Evolutionary conservation across 1,140 invertebrate genomes (phyloP).

Genomic region (Drosophila sechellia): DNA sequence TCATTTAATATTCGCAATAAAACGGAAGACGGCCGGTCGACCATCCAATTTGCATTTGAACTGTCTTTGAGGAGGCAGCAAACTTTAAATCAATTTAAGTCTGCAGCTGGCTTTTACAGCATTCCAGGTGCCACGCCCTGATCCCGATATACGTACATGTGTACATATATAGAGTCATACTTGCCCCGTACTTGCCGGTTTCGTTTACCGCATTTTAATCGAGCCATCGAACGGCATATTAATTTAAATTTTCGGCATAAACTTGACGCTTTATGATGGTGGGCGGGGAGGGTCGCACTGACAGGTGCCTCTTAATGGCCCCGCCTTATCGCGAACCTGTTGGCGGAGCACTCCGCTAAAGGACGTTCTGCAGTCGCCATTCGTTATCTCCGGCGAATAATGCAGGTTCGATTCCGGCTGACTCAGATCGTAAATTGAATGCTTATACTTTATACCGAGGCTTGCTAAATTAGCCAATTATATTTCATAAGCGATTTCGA

Average conservation of each 20-base stretch:
- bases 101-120: conserved; percentile 28
- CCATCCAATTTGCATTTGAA: conserved; percentile 69
- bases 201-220: conserved; percentile 52
- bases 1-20: conserved; percentile 82
- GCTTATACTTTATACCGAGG: conserved; percentile 37
- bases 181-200: conserved; percentile 7
- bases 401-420: conserved; percentile 28
- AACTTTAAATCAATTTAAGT: conserved; percentile 74
- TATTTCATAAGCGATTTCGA: conserved; percentile 56
- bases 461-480: conserved; percentile 60
- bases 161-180: not conserved
- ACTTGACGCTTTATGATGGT: conserved; percentile 56
- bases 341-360: conserved; percentile 50
- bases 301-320: conserved; percentile 54
- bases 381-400: conserved; percentile 35
- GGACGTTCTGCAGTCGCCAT: conserved; percentile 37
- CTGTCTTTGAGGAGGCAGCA: conserved; percentile 12
- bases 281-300: not conserved
- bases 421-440: conserved; percentile 56
- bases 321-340: conserved; percentile 54
- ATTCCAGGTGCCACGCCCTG: conserved; percentile 42
- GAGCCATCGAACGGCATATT: conserved; percentile 50
- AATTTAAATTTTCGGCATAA: conserved; percentile 65
- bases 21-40: conserved; percentile 43
- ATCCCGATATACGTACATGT: not conserved